A percentile compares a stretch with the other conserved stretches of the same genome.
Conservation (phyloP, 1,140 invertebrate species). For the Mizuhopecten yessoensis region DNA sequence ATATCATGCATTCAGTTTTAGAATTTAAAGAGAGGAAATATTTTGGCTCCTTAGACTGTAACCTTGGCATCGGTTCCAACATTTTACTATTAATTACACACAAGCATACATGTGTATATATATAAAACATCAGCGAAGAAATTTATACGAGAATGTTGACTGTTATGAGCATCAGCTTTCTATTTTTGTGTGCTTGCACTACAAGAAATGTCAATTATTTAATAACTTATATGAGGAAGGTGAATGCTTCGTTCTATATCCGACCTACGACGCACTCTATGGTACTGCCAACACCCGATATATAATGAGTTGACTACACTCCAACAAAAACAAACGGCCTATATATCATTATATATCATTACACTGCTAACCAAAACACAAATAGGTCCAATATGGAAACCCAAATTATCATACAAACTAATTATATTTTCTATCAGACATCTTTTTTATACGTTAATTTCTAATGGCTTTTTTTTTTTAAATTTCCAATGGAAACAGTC, state of each 20-base stretch:
- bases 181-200: neutral
- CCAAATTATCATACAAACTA: too few species aligned
- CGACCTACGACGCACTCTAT: too few species aligned
- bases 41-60: too few species aligned
- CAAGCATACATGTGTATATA: neutral
- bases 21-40: neutral
- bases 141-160: too few species aligned
- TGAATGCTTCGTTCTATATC: neutral
- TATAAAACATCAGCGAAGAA: too few species aligned
- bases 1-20: neutral
- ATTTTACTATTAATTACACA: neutral
- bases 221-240: too few species aligned
- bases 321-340: neutral
- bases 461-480: neutral
- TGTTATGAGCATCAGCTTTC: neutral
- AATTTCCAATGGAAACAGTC: neutral
- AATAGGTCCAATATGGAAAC: neutral
- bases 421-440: too few species aligned
- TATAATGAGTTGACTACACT: neutral
- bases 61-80: too few species aligned
- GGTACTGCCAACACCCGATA: neutral
- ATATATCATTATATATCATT: neutral
- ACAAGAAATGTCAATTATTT: slow-evolving; percentile 21
- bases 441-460: too few species aligned
- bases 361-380: neutral